Percentiles rank a stretch among this genome's conserved stretches.
Conservation (phyloP, 2,797 vertebrate species). For the Pelochelys cantorii region DNA sequence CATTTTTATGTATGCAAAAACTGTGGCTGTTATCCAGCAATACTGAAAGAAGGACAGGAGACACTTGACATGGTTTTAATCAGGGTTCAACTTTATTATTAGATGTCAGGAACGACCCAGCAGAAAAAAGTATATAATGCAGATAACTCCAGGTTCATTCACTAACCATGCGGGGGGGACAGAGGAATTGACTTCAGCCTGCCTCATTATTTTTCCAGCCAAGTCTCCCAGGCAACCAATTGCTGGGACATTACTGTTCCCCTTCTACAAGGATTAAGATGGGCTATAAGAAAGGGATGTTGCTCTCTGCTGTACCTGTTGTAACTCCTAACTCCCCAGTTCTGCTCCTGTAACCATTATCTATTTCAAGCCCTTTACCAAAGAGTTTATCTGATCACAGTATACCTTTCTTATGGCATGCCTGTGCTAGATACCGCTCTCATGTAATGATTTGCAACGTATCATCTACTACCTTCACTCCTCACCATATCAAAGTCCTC, state of each 20-base stretch:
- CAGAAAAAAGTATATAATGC: not conserved
- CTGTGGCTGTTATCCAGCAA: not conserved
- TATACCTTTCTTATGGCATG: not conserved
- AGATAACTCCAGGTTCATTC: not conserved
- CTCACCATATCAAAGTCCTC: not conserved
- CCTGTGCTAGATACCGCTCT: not conserved
- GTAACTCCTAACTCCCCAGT: rapidly evolving
- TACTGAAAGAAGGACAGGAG: not conserved
- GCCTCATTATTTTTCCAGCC: not conserved
- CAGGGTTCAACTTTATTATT: not conserved
- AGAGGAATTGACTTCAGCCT: not conserved
- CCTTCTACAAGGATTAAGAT: not conserved
- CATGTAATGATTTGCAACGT: not conserved
- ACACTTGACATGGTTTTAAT: not conserved
- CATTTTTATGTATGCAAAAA: not conserved
- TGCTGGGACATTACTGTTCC: not conserved
- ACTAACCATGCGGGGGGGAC: not conserved
- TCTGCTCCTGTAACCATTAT: not conserved
- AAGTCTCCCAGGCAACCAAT: not conserved
- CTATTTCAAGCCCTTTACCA: not conserved
- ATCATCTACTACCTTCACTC: not conserved
- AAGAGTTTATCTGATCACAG: not conserved
- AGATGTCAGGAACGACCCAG: not conserved
- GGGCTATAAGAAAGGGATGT: not conserved
- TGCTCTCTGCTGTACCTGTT: not conserved